Evolutionary conservation across 1,140 invertebrate genomes (phyloP), one percentile per base, ranked within the genome.

Genomic region (Galendromus occidentalis): DNA sequence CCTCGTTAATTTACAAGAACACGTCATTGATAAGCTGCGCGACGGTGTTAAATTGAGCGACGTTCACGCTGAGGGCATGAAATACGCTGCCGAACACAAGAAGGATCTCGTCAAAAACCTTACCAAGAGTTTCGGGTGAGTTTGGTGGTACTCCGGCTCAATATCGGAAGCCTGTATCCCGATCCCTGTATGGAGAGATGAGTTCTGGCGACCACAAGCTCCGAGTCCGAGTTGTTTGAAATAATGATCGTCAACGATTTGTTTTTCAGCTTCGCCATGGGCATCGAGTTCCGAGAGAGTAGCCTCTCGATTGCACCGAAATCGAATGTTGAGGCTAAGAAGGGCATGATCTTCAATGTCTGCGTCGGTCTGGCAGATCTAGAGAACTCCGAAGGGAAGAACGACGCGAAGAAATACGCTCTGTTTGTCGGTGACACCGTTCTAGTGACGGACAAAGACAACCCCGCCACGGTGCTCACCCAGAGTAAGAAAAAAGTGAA

Each of bases 341-440:
- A 95, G 75, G 79, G 78, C 74, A 98, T 98, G 93, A 84, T 96
- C 0, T 98, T 97, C 72, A 96, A 96, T 75, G 80, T 98, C 9
- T 92, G 91, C 73, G 83, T 98, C 69, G 96, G 95, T 44, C 81
- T 98, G 39, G 82, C 87, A n/a, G 87, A 86, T 73, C 78, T 99
- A 39, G 78, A 76, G 18, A 97, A 98, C 77, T 80, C 83, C 69
- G 83, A 86, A 39, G 51, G 51, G 51, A 47, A 47, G 14, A 71
- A 67, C 9, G 84, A 88, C 0, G 81, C 82, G 29, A 95, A 96
- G 81, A 84, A 78, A 4, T 95, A 96, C 76, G 91, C 94, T 1
- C 78, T 98, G 0, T 98, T 95, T 72, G 82, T 99, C 70, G 94
- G 93, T 18, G 95, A 99, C 77, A 98, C 94, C 20, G 91, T 97